These are phyloP conservation scores for Cantharis rufa DNA, from an alignment of 2,888 invertebrate genomes.

Conservation along the genomic window DNA sequence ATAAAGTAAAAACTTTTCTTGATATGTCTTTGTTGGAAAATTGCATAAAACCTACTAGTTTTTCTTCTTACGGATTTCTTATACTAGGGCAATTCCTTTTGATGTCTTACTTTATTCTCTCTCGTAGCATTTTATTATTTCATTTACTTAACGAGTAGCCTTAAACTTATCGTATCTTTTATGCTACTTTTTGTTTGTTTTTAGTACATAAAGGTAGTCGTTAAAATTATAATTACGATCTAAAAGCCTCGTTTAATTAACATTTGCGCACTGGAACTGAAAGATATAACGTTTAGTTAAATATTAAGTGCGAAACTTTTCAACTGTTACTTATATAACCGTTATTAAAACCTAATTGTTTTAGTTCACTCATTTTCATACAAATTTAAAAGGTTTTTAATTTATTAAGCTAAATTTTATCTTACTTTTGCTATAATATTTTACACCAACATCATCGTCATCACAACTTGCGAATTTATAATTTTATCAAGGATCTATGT, in stretches of 20 bases:
- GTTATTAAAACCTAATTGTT: slow-evolving; percentile 16
- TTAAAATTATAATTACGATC: slow-evolving; percentile 26
- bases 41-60: slow-evolving; percentile 14
- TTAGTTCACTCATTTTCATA: slow-evolving; percentile 9
- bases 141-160: not conserved
- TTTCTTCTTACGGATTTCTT: not conserved
- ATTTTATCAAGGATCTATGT: not conserved
- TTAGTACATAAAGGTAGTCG: slow-evolving; percentile 13
- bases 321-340: slow-evolving; percentile 18
- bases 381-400: slow-evolving; percentile 1
- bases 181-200: slow-evolving; percentile 3
- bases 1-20: slow-evolving; percentile 30
- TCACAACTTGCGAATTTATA: not conserved
- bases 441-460: not conserved
- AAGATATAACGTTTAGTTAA: slow-evolving; percentile 16
- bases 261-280: slow-evolving; percentile 8
- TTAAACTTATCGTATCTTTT: not conserved
- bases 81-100: not conserved
- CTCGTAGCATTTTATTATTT: not conserved
- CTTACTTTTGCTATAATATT: not conserved
- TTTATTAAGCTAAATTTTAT: slow-evolving; percentile 4
- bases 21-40: slow-evolving; percentile 28
- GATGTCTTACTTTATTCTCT: not conserved
- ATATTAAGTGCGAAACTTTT: slow-evolving; percentile 15
- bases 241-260: slow-evolving; percentile 18